These are phyloP conservation scores for Diarsia rubi DNA, from an alignment of 2,888 invertebrate genomes.

Conservation along the genomic window DNA sequence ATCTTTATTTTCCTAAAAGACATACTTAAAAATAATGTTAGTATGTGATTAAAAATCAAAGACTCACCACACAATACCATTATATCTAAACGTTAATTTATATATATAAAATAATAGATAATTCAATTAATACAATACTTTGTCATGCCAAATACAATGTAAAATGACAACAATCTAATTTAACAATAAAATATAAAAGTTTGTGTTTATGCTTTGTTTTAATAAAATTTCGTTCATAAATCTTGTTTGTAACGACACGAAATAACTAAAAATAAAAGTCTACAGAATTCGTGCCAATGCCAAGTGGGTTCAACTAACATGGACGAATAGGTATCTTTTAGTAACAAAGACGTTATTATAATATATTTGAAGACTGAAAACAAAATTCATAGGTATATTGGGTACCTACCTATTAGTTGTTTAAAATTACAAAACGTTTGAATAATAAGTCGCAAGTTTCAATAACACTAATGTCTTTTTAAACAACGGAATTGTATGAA, in stretches of 20 bases:
- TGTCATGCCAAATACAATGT: no score
- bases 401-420: neutral
- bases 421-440: neutral
- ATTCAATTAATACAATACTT: no score
- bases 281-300: slow-evolving; percentile 75
- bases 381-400: neutral
- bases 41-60: no score
- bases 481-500: slow-evolving; percentile 24
- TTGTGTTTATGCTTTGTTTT: slow-evolving; percentile 6
- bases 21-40: no score
- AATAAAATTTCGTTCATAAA: slow-evolving; percentile 27
- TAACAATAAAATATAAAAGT: no score
- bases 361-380: slow-evolving; percentile 24
- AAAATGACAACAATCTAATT: no score
- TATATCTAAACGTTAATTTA: no score
- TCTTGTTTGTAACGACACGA: slow-evolving; percentile 36
- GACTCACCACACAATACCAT: no score
- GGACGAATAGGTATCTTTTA: slow-evolving; percentile 64
- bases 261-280: slow-evolving; percentile 63
- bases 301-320: slow-evolving; percentile 74
- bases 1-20: no score
- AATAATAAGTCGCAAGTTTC: slow-evolving; percentile 16
- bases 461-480: slow-evolving; percentile 50
- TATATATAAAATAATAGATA: no score
- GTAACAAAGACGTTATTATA: slow-evolving; percentile 48